Evolutionary conservation across 2,797 vertebrate species (phyloP).

Genomic region (Xerus rutilus): DNA sequence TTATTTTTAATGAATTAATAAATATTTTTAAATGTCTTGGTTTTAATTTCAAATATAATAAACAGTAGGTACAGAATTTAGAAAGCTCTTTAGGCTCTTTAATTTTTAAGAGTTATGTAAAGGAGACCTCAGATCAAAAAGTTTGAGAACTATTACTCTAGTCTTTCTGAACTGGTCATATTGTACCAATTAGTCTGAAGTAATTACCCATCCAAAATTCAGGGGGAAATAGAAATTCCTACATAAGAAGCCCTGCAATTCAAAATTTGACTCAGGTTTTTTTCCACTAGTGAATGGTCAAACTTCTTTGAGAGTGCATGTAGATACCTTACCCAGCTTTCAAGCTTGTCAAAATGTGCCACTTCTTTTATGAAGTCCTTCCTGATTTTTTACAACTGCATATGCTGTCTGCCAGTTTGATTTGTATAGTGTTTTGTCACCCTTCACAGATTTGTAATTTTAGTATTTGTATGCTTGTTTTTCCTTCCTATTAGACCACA

Average conservation of each 20-base stretch:
- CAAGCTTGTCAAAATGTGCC: slow-evolving; percentile 24
- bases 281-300: not conserved
- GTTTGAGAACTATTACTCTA: not conserved
- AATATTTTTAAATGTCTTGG: not conserved
- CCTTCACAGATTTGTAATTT: not conserved
- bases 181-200: not conserved
- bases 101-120: slow-evolving; percentile 25
- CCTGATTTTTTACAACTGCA: slow-evolving; percentile 1
- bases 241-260: not conserved
- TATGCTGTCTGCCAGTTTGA: not conserved
- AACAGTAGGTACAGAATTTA: not conserved
- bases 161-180: not conserved
- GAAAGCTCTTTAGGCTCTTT: not conserved
- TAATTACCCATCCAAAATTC: not conserved
- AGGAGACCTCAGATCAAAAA: not conserved
- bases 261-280: not conserved
- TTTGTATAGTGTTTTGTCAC: not conserved
- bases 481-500: not conserved
- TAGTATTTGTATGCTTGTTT: slow-evolving; percentile 24
- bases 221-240: not conserved
- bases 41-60: slow-evolving; percentile 35
- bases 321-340: not conserved
- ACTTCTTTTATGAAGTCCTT: slow-evolving; percentile 22
- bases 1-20: not conserved
- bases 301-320: not conserved